Base-by-base conservation (phyloP, 2,888 invertebrate genomes). In the Hemicrepidius hirtus region DNA sequence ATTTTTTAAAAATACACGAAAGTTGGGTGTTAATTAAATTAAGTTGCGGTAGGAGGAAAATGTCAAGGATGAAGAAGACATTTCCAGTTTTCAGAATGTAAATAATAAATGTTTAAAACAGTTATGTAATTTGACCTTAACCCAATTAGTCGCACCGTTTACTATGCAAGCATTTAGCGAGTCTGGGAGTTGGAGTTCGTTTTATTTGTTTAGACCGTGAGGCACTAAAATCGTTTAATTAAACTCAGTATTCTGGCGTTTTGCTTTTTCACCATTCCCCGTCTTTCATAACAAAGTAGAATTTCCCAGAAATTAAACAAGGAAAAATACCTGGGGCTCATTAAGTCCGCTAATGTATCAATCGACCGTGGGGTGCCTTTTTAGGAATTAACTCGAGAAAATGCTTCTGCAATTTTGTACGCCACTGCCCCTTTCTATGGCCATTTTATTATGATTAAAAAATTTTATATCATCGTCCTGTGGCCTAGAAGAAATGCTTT, bases 381-480 rank as follows among this genome's bases (percentile, higher is more conserved):
- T 44, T 21, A 44, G 24, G 37, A 57, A 57, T 65, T 65, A 50
- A 50, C n/a, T 35, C 20, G 37, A 28, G 35, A 49, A 49, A 46
- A 10, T 5, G 9, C 7, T 13, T n/a, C 41, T 16, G 16, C 24
- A 68, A 53, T 68, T 72, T 68, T 32, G 40, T 37, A 37, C 44
- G 62, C 72, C 68, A 72, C 67, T 72, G 67, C 72, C 44, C 59
- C n/a, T n/a, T 46, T 63, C 65, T 68, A 72, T 75, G 60, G 37
- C 60, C 50, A 35, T 74, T 76, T 76, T 76, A 76, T 71, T 74
- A 76, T 76, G 76, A 76, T 76, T 76, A 76, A 76, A 74, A 74
- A 75, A 67, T 67, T 73, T 75, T 71, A 75, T 69, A 49, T 65
- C 24, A 46, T 59, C 24, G 46, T 44, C 65, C 32, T 24, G 49